Evolutionary conservation across 1,140 invertebrate genomes (phyloP).

Genomic region (Lordiphosa clarofinis): DNA sequence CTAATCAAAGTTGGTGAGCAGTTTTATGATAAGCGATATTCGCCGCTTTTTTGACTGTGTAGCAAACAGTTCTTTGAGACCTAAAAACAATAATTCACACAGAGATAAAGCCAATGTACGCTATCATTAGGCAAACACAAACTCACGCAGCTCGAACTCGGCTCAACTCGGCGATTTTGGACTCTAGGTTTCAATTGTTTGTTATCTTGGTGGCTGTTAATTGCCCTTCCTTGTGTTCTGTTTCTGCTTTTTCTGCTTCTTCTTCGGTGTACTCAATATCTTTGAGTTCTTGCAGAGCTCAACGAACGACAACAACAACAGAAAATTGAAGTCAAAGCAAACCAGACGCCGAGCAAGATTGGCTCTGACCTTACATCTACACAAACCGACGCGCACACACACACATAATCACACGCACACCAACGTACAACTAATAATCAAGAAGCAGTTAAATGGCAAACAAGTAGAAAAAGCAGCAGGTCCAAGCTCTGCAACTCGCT

Average conservation of each 20-base stretch:
- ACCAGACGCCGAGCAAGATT: conserved; percentile 12
- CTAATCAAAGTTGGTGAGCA: too few species aligned
- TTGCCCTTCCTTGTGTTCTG: conserved; percentile 11
- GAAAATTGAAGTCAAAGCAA: conserved; percentile 13
- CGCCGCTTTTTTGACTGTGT: background rate
- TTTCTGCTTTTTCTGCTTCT: background rate
- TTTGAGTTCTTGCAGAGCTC: conserved; percentile 6
- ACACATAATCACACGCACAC: background rate
- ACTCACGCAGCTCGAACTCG: background rate
- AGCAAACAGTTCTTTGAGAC: background rate
- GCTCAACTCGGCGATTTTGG: background rate
- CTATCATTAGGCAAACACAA: conserved; percentile 6
- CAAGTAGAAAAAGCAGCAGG: conserved; percentile 17
- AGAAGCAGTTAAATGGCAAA: conserved; percentile 16
- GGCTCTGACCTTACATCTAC: conserved; percentile 10
- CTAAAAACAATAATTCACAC: background rate
- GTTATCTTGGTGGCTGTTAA: conserved; percentile 14
- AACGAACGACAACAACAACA: conserved; percentile 8
- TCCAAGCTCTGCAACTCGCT: background rate
- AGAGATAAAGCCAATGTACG: conserved; percentile 9
- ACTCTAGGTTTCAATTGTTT: conserved; percentile 8
- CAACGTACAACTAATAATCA: conserved; percentile 14
- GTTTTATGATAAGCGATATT: background rate
- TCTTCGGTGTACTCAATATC: conserved; percentile 11
- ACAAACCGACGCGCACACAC: background rate